Evolutionary conservation across 2,888 invertebrate species (phyloP).

Genomic region (Poecilus cupreus): DNA sequence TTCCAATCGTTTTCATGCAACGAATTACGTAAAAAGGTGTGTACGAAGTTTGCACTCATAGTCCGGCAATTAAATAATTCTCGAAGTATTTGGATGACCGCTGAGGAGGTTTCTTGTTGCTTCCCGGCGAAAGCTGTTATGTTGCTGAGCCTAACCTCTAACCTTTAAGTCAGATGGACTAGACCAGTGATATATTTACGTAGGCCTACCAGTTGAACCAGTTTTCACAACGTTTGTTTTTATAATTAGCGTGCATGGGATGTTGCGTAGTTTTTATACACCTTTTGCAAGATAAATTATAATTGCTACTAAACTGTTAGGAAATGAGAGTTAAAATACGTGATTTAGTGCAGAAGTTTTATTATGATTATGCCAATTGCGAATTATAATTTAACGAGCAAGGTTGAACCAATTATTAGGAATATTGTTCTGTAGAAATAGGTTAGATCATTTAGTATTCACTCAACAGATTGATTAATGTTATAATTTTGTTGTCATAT

Average conservation of each 20-base stretch:
- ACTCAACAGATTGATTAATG: no score
- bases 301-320: not conserved
- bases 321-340: no score
- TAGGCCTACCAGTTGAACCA: not conserved
- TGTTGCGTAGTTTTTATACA: not conserved
- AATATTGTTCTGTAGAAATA: no score
- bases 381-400: no score
- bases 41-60: not conserved
- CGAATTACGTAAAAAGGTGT: conserved; percentile 6
- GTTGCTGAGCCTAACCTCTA: not conserved
- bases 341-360: not conserved
- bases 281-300: not conserved
- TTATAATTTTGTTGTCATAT: no score
- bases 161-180: conserved; percentile 1
- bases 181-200: not conserved
- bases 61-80: conserved; percentile 8
- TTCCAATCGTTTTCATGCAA: not conserved
- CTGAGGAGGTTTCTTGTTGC: not conserved
- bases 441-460: no score
- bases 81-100: not conserved
- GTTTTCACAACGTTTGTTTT: conserved; percentile 9
- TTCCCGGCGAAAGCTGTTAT: conserved; percentile 1
- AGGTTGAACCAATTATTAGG: no score
- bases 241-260: not conserved
- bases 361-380: no score